These are phyloP conservation scores for Halcyon badia DNA, from an alignment of 2,797 vertebrate species.

Conservation along the genomic window DNA sequence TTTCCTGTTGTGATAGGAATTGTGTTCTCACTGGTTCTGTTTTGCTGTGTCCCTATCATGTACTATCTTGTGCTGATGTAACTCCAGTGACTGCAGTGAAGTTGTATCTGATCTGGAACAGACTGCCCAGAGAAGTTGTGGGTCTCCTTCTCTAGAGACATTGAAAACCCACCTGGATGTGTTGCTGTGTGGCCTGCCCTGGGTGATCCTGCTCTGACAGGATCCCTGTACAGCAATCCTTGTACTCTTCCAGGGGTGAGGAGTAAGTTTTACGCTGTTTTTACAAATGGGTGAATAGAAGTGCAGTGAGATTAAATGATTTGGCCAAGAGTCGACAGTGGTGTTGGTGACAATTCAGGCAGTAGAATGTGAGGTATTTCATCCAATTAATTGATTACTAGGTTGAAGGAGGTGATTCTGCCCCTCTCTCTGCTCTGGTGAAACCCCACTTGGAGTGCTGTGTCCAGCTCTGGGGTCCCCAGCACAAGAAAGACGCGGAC, in stretches of 20 bases:
- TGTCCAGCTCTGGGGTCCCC: too few relatives aligned
- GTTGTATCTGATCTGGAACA: neutral
- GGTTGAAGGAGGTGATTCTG: neutral
- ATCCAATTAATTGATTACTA: neutral
- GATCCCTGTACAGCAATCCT: too few relatives aligned
- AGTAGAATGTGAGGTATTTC: neutral
- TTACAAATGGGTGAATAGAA: neutral
- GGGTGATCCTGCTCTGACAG: too few relatives aligned
- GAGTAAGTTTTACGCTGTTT: neutral
- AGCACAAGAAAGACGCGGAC: too few relatives aligned
- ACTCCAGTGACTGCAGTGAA: neutral
- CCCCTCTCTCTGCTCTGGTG: too few relatives aligned
- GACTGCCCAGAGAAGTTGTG: too few relatives aligned
- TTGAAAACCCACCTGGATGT: too few relatives aligned
- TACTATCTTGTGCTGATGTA: neutral
- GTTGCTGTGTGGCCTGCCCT: too few relatives aligned
- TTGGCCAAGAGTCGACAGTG: neutral
- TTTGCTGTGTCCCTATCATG: fast-evolving
- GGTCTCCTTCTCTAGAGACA: too few relatives aligned
- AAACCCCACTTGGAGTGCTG: too few relatives aligned
- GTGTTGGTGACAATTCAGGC: neutral
- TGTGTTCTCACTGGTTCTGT: neutral
- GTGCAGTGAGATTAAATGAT: neutral
- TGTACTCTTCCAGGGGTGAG: neutral
- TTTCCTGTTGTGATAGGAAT: neutral